Base-by-base conservation (phyloP, 2,888 invertebrate genomes). In the Tethea ocularis region DNA sequence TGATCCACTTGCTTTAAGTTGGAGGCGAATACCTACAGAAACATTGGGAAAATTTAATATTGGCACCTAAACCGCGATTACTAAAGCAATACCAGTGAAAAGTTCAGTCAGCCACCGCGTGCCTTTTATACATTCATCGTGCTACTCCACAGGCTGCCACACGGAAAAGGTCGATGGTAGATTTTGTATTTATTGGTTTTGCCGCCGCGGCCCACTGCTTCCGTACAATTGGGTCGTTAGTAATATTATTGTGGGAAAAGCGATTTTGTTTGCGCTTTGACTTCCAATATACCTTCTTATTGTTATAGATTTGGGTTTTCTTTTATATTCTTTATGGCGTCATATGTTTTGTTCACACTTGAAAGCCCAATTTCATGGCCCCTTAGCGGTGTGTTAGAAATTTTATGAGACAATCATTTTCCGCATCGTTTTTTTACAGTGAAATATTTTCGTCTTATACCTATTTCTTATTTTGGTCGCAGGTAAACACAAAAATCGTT, bases 401-500 rank as follows among this genome's bases (percentile, higher is more conserved):
- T 81, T 83, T 84, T 80, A 83, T 79, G 81, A 74, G 74, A 66
- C 74, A 80, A 83, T 85, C 75, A 78, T 85, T 85, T 83, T 77
- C 74, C 71, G 64, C 71, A 67, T 72, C 74, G 72, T 75, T 78
- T 81, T 77, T 72, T 68, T 70, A 69, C 65, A 57, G 68, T 46
- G 20, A 70, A 66, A 75, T 63, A 69, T 74, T 78, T 78, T 72
- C 76, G 69, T 75, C 64, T 76, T 63, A 71, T 71, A 57, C 17
- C n/a, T n/a, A n/a, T n/a, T n/a, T 22, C 33, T 54, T 54, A 22
- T 54, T 54, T 22, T 54, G 5, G 3, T 20, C 20, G n/a, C 86
- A 94, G 95, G 94, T 78, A 94, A 94, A 85, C 92, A 93, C 75
- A 93, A 93, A 84, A 94, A 93, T 80, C 94, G 94, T 68, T 93